These are phyloP conservation scores for Carposina sasakii DNA, from an alignment of 1,140 invertebrate species.

Conservation along the genomic window DNA sequence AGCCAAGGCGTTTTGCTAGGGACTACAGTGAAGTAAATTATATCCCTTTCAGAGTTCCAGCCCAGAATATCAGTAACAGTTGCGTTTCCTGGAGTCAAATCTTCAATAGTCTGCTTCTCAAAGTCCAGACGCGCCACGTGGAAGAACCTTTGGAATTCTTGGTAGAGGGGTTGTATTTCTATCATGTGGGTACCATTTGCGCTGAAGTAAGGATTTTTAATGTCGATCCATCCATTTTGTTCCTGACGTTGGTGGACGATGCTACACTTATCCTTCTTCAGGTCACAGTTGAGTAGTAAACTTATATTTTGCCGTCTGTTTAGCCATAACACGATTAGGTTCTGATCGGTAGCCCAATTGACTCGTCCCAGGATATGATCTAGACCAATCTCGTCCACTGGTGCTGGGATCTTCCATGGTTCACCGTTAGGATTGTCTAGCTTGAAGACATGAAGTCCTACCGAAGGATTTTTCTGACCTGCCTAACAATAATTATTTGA, in stretches of 20 bases:
- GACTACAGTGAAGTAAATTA: slow-evolving; percentile 69
- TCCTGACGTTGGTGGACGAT: slow-evolving; percentile 54
- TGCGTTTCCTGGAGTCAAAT: slow-evolving; percentile 77
- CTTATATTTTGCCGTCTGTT: slow-evolving; percentile 88
- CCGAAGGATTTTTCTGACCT: slow-evolving; percentile 84
- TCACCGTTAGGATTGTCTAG: slow-evolving; percentile 30
- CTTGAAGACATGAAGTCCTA: slow-evolving; percentile 78
- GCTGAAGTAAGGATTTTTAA: slow-evolving; percentile 50
- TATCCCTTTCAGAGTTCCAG: slow-evolving; percentile 64
- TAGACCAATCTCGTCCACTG: slow-evolving; percentile 59
- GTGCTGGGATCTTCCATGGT: slow-evolving; percentile 64
- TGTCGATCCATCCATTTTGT: slow-evolving; percentile 65
- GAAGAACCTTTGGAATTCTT: slow-evolving; percentile 48
- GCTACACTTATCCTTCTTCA: slow-evolving; percentile 64
- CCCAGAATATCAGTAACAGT: slow-evolving; percentile 64
- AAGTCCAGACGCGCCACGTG: slow-evolving; percentile 62
- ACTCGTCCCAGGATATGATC: slow-evolving; percentile 78
- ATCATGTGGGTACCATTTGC: slow-evolving; percentile 63
- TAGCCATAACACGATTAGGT: slow-evolving; percentile 85
- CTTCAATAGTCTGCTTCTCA: slow-evolving; percentile 43
- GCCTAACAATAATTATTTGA: slow-evolving; percentile 68
- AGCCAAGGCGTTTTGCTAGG: slow-evolving; percentile 64
- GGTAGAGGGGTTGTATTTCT: slow-evolving; percentile 50
- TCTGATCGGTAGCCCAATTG: slow-evolving; percentile 81
- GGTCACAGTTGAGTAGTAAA: slow-evolving; percentile 72